Conservation (phyloP, 2,113 vertebrate genomes). For the Corvus cornix region DNA sequence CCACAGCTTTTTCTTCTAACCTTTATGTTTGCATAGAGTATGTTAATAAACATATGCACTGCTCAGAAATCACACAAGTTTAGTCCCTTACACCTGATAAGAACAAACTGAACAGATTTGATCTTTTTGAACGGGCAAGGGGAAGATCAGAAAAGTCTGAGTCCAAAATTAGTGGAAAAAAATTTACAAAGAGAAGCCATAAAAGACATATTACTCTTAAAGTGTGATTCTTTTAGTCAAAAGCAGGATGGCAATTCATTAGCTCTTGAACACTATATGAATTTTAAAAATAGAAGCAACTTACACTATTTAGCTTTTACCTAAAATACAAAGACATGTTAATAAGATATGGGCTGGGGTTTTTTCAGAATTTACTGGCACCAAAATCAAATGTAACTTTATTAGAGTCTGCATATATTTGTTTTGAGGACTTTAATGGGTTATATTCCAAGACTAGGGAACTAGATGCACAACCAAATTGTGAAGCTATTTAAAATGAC, state of each 20-base stretch:
- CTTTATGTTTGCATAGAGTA: background rate
- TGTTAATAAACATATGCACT: background rate
- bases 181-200: background rate
- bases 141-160: background rate
- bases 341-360: background rate
- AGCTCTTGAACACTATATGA: background rate
- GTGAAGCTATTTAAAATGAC: background rate
- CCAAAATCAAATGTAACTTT: background rate
- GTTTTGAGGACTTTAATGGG: background rate
- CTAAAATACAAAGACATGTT: background rate
- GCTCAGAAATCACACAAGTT: background rate
- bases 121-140: background rate
- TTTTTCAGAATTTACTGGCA: background rate
- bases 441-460: background rate
- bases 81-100: background rate
- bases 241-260: background rate
- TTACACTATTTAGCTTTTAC: background rate
- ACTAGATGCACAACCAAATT: background rate
- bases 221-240: background rate
- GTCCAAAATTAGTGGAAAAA: background rate
- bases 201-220: background rate
- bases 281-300: background rate
- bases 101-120: background rate
- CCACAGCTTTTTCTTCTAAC: background rate
- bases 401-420: background rate